Percentiles rank a stretch among this genome's conserved stretches.
Evolutionary conservation across 1,140 invertebrate genomes (phyloP).

Genomic region (Caenorhabditis brenneri): DNA sequence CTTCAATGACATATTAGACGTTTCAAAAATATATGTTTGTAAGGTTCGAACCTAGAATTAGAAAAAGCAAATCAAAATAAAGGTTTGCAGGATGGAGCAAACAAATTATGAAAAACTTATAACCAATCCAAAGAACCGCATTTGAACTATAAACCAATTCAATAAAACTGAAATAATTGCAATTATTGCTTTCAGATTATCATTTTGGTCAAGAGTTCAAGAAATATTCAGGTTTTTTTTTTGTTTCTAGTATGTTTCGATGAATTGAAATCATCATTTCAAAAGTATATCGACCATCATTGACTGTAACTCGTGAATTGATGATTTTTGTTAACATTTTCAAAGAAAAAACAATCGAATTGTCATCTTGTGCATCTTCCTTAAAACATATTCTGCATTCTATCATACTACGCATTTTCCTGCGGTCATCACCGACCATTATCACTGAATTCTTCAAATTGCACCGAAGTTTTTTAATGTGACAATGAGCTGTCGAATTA

Average conservation of each 20-base stretch:
- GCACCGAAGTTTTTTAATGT: slow-evolving; percentile 10
- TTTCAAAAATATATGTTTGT: no score
- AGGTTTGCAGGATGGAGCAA: no score
- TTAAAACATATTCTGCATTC: background rate
- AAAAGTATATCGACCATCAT: background rate
- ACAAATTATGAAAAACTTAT: no score
- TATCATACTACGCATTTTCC: background rate
- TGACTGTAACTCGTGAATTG: background rate
- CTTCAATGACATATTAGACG: no score
- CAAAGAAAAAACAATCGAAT: background rate
- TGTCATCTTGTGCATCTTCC: background rate
- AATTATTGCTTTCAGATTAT: background rate
- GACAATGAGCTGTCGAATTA: slow-evolving; percentile 16
- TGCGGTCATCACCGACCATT: background rate
- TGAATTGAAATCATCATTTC: background rate
- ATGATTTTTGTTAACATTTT: background rate
- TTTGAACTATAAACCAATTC: no score
- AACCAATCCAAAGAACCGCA: no score
- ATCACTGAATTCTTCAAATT: slow-evolving; percentile 26
- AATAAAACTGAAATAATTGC: no score
- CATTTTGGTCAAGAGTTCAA: background rate
- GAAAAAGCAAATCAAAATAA: no score
- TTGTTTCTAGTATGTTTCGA: background rate
- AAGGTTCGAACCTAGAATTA: no score
- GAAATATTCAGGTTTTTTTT: background rate